A percentile compares a stretch with the other conserved stretches of the same genome.
phyloP scores from a whole-genome alignment of 2,113 vertebrate species.

The Lophotis ruficrista region DNA sequence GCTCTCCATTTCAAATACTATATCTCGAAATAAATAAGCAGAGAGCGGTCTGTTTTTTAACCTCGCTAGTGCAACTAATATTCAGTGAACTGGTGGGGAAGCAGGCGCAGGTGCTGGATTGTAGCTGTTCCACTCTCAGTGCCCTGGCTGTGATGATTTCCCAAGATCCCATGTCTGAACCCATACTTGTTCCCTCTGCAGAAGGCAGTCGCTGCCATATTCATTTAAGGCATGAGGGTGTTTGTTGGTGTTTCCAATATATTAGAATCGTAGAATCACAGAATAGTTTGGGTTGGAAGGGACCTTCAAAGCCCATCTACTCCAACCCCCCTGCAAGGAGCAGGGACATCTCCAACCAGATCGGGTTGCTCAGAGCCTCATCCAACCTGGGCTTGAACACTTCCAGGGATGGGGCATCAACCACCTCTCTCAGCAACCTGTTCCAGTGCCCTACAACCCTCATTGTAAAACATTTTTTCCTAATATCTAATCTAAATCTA shows the following conservation, averaged over 20 bases:
- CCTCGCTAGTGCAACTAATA: background rate
- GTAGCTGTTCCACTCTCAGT: background rate
- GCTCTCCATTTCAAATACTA: background rate
- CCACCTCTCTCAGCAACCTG: too few species aligned
- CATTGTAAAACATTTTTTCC: too few species aligned
- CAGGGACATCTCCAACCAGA: too few species aligned
- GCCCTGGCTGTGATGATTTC: background rate
- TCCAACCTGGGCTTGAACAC: too few species aligned
- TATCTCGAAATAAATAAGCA: slow-evolving; percentile 6
- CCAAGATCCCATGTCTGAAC: background rate
- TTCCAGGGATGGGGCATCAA: too few species aligned
- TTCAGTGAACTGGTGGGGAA: background rate
- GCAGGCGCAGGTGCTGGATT: background rate
- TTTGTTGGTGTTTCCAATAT: background rate
- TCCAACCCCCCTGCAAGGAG: too few species aligned
- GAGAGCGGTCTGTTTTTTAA: background rate
- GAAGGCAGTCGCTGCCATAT: background rate
- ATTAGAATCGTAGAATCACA: too few species aligned
- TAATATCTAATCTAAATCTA: too few species aligned
- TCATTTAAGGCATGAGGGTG: background rate
- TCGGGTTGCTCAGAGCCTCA: too few species aligned
- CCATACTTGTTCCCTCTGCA: background rate
- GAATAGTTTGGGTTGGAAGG: too few species aligned
- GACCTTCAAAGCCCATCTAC: too few species aligned
- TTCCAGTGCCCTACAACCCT: too few species aligned